These are phyloP conservation scores for Tetrax tetrax DNA, from an alignment of 2,113 vertebrate genomes.

Conservation along the genomic window DNA sequence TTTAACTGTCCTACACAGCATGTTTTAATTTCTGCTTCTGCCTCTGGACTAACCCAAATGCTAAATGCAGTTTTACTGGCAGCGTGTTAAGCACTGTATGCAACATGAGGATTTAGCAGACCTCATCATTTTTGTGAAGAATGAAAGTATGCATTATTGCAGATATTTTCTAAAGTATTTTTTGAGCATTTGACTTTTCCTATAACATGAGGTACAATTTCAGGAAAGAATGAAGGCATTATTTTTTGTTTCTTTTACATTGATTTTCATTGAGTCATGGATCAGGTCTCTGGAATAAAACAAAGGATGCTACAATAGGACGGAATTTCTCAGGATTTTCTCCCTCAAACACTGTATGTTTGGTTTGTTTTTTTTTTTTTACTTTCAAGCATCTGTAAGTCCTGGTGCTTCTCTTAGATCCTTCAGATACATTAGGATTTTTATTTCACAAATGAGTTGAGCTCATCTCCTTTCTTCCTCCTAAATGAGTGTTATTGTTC, in stretches of 20 bases:
- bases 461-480: neutral
- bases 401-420: neutral
- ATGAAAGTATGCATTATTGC: neutral
- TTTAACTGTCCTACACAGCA: conserved; percentile 23
- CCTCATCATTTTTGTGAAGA: neutral
- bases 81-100: neutral
- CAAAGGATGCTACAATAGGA: neutral
- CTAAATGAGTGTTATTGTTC: neutral
- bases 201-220: neutral
- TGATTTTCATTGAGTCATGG: neutral
- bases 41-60: neutral
- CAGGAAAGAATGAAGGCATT: neutral
- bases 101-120: neutral
- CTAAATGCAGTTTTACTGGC: neutral
- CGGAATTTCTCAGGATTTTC: neutral
- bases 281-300: neutral
- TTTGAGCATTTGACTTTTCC: neutral
- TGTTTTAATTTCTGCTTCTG: conserved; percentile 47
- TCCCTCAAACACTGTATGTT: neutral
- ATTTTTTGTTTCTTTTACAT: neutral
- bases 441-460: neutral
- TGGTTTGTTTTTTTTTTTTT: neutral
- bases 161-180: neutral
- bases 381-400: neutral
- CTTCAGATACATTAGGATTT: neutral